phyloP scores from a whole-genome alignment of 2,888 invertebrate genomes.

The Tiliacea citrago region DNA sequence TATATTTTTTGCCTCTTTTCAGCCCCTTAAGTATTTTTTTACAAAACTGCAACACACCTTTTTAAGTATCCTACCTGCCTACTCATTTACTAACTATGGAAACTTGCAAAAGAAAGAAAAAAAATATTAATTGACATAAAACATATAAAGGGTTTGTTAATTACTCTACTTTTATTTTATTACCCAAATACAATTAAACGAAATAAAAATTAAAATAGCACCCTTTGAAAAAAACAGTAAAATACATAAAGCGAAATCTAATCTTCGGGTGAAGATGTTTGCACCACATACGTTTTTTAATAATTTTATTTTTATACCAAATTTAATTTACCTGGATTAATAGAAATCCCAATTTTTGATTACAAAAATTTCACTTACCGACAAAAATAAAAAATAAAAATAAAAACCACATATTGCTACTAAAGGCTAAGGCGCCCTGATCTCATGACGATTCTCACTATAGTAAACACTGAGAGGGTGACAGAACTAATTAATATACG shows the following conservation, averaged over 20 bases:
- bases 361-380: constrained; percentile 12
- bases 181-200: neutral
- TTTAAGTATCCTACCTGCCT: neutral
- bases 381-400: constrained; percentile 17
- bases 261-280: neutral
- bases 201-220: neutral
- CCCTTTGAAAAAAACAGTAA: neutral
- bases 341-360: neutral
- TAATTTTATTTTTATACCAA: neutral
- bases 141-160: neutral
- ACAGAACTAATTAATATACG: neutral
- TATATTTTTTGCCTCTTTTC: too few relatives aligned
- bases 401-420: constrained; percentile 11
- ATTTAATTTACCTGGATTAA: neutral
- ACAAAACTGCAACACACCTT: neutral
- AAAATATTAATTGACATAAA: too few relatives aligned
- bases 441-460: neutral
- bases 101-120: too few relatives aligned
- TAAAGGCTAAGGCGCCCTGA: neutral
- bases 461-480: neutral
- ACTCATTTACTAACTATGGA: neutral
- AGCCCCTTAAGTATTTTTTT: neutral
- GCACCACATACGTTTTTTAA: neutral
- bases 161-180: neutral
- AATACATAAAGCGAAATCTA: too few relatives aligned